Evolutionary conservation across 2,888 invertebrate genomes (phyloP).

Genomic region (Podotricha telesiphe): DNA sequence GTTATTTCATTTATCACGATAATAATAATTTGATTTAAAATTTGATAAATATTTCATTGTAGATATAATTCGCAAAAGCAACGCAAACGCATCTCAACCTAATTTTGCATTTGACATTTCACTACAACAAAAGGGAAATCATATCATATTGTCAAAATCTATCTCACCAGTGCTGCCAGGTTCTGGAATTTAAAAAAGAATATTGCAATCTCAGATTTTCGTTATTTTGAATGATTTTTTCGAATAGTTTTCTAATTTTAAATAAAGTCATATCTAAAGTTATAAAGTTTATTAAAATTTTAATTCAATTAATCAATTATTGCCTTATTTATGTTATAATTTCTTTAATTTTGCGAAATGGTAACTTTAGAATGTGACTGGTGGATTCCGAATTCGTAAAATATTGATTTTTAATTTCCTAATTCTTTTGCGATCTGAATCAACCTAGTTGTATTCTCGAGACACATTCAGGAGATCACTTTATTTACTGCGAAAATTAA

Average conservation of each 20-base stretch:
- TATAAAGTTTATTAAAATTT: background rate
- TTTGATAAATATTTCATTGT: constrained; percentile 38
- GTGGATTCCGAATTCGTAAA: constrained; percentile 30
- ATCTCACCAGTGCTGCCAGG: background rate
- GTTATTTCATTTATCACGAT: constrained; percentile 41
- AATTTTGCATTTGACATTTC: constrained; percentile 22
- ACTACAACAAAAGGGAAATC: background rate
- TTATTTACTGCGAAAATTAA: background rate
- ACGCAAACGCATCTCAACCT: constrained; percentile 39
- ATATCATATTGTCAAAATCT: constrained; percentile 12
- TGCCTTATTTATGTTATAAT: background rate
- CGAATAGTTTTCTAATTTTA: background rate
- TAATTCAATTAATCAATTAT: background rate
- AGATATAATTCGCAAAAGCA: constrained; percentile 30
- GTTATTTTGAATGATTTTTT: background rate
- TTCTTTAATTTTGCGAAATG: background rate
- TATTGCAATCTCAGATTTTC: background rate
- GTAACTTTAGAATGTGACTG: constrained; percentile 31
- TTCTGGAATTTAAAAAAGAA: background rate
- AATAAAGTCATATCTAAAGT: too few species aligned
- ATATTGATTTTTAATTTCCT: constrained; percentile 18
- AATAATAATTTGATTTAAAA: constrained; percentile 32
- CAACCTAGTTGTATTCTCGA: background rate
- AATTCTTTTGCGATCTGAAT: constrained; percentile 1
- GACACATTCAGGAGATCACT: background rate